Evolutionary conservation across 2,113 vertebrate species (phyloP), one percentile per base, ranked within the genome.

Genomic region (Paedocypris sp.): DNA sequence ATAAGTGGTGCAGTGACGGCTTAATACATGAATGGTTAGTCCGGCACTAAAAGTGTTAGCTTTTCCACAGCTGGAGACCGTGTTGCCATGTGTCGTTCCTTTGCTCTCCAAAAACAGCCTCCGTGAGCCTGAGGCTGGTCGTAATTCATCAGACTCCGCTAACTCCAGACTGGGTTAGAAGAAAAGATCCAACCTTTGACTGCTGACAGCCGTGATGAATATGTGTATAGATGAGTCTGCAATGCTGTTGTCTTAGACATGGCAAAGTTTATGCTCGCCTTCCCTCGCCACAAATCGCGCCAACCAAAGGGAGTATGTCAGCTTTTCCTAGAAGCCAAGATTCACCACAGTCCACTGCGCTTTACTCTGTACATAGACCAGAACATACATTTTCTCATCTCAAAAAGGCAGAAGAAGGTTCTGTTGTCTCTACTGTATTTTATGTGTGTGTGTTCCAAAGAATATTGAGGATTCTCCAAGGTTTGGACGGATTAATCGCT

Each of bases 161-260:
- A 46, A 48, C 50, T 45, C 64, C 62, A 36, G 12, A 42, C 25
- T 47, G 11, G 20, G 13, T 43, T 65, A 28, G 20, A 51, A 50
- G 57, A 61, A 22, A 15, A 41, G 20, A 3, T 28, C 36, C 56
- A 53, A 49, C 47, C 53, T 64, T 26, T 63, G 59, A 16, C 41
- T 46, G 11, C 67, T 64, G 54, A 50, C 39, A 38, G 31, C 60
- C 23, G 42, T 63, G 70, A 72, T 72, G 39, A 31, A 77, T 71
- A 52, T 47, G 25, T 47, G 54, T 60, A 60, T 60, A 63, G 65
- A 71, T 51, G 62, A 60, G 45, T 28, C 60, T 61, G 16, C 32
- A 32, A 35, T 58, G 33, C 39, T 62, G 23, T 20, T 6, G 11
- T 38, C 39, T 23, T 7, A 50, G 46, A 41, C 39, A 28, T 15